These are phyloP conservation scores for Xiphias gladius DNA, from an alignment of 2,113 vertebrate genomes.

Conservation along the genomic window DNA sequence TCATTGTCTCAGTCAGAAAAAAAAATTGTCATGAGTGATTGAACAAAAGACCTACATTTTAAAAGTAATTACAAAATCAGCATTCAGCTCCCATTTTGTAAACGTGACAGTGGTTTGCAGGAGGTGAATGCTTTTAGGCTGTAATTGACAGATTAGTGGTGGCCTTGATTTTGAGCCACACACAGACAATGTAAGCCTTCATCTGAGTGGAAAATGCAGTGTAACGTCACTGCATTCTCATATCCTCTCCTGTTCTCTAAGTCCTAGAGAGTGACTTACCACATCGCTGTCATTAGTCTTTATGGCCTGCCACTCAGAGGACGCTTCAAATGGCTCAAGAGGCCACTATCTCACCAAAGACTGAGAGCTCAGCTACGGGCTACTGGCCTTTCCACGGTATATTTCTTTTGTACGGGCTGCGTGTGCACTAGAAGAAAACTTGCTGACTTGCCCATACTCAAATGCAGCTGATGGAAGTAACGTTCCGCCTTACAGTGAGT, in stretches of 20 bases:
- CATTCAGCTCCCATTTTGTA: conserved; percentile 20
- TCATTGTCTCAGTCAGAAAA: conserved; percentile 8
- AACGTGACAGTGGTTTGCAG: conserved; percentile 44
- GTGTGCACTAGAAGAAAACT: conserved; percentile 77
- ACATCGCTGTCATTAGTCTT: conserved; percentile 65
- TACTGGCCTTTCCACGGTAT: conserved; percentile 65
- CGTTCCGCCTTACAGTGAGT: conserved; percentile 81
- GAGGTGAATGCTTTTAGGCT: conserved; percentile 59
- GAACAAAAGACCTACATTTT: conserved; percentile 35
- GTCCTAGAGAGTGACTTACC: conserved; percentile 48
- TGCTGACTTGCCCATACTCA: conserved; percentile 82
- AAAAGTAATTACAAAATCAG: conserved; percentile 47
- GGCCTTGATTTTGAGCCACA: conserved; percentile 69
- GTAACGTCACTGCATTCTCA: conserved; percentile 12
- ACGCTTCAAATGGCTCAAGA: conserved; percentile 61
- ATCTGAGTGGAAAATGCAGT: conserved; percentile 43
- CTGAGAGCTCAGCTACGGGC: conserved; percentile 50
- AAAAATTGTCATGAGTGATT: conserved; percentile 1
- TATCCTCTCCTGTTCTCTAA: conserved; percentile 42
- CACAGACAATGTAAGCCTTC: conserved; percentile 46
- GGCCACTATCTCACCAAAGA: conserved; percentile 69
- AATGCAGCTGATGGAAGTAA: conserved; percentile 86
- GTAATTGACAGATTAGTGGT: conserved; percentile 73
- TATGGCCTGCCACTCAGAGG: conserved; percentile 60
- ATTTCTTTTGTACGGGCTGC: conserved; percentile 71